Evolutionary conservation across 2,888 invertebrate genomes (phyloP), one percentile per base, ranked within the genome.

Genomic region (Leucania comma): DNA sequence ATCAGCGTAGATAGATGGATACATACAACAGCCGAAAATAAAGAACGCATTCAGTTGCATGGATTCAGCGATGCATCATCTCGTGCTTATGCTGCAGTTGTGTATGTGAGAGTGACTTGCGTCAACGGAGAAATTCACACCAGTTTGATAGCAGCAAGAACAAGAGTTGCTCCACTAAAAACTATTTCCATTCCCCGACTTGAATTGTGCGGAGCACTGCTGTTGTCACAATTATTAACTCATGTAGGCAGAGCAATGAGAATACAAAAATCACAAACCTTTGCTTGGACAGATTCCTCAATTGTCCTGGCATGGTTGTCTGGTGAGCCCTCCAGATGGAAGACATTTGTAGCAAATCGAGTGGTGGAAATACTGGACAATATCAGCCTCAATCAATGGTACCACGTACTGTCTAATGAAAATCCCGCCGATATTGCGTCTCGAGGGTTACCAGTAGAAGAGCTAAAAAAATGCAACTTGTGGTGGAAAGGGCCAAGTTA

Each of bases 401-500:
- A 59, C n/a, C 69, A 64, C n/a, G 69, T 69, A 1, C 9, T 32
- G n/a, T 26, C 69, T 10, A 42, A 14, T 42, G 38, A 38, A 38
- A 38, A 38, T 38, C 38, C 38, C 38, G 38, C 38, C 9, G 38
- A 69, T 29, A 54, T 69, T 53, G 63, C 69, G 10, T 69, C 69
- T 38, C 57, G 53, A 58, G 63, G 63, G 14, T 32, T 63, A 57
- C 10, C 58, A 59, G 46, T 69, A 58, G 29, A 14, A 57, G 32
- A 69, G 12, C 17, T 64, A 14, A 58, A 59, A 46, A n/a, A 56
- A 1, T 68, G 57, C 9, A 1, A 58, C 42, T 42, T 68, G 4
- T 68, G 68, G 68, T 68, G 68, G 71, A 66, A 66, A 1, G 71
- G 66, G 22, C 66, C 60, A 32, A 48, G 14, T 20, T 71, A 60